These are phyloP conservation scores for Plebejus argus DNA, from an alignment of 2,888 invertebrate species.

Conservation along the genomic window DNA sequence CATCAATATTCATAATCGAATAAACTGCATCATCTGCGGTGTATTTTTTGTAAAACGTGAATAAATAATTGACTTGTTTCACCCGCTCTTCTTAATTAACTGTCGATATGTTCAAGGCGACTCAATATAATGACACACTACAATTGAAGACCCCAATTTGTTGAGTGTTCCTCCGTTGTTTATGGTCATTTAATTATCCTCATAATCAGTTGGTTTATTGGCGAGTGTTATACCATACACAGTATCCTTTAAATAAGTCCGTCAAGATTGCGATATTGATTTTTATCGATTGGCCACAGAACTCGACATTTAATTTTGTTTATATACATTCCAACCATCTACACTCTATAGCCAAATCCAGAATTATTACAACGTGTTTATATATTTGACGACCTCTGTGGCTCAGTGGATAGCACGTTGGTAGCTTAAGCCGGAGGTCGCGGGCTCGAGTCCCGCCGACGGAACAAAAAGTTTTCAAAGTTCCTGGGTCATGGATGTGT, in stretches of 20 bases:
- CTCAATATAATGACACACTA: background rate
- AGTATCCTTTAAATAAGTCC: background rate
- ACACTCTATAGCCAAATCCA: no score
- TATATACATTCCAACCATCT: background rate
- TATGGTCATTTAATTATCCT: conserved; percentile 19
- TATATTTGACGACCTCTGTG: no score
- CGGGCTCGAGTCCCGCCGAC: no score
- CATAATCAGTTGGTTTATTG: conserved; percentile 1
- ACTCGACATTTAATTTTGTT: background rate
- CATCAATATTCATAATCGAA: background rate
- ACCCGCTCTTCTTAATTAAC: conserved; percentile 7
- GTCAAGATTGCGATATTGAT: background rate
- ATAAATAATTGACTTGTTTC: conserved; percentile 8
- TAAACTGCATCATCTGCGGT: background rate
- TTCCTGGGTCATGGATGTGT: no score
- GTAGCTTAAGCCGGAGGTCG: no score
- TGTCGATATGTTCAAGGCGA: conserved; percentile 10
- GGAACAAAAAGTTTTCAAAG: no score
- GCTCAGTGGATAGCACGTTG: no score
- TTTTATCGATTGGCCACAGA: background rate
- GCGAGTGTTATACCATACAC: background rate
- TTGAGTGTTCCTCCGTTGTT: background rate
- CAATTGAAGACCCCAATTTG: conserved; percentile 6
- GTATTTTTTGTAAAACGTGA: background rate
- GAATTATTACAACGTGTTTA: background rate